Percentiles rank a stretch among this genome's conserved stretches.
phyloP scores from a whole-genome alignment of 2,888 invertebrate species.

The Maniola hyperantus region DNA sequence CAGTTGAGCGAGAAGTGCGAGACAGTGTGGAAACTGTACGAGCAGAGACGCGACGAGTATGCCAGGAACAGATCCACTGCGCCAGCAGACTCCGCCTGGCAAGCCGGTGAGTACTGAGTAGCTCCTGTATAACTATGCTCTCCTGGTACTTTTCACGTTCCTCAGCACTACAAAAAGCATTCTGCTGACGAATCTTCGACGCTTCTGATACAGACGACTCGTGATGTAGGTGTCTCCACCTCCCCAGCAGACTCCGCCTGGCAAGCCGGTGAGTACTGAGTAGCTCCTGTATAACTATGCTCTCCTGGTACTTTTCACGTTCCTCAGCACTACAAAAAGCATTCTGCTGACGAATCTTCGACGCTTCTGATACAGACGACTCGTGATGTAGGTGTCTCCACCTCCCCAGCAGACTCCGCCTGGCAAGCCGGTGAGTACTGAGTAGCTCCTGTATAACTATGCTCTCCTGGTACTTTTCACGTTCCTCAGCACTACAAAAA shows the following conservation, averaged over 20 bases:
- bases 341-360: too few relatives aligned
- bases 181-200: background rate
- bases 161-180: background rate
- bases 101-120: conserved; percentile 52
- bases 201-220: background rate
- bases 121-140: background rate
- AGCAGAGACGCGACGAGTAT: conserved; percentile 80
- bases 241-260: conserved; percentile 71
- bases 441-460: background rate
- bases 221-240: conserved; percentile 46
- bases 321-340: background rate
- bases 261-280: conserved; percentile 55
- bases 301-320: too few relatives aligned
- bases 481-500: background rate
- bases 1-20: conserved; percentile 85
- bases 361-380: too few relatives aligned
- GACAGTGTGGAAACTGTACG: conserved; percentile 82
- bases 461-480: too few relatives aligned
- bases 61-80: conserved; percentile 61
- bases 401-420: conserved; percentile 68
- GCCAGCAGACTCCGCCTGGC: conserved; percentile 68
- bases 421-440: conserved; percentile 61
- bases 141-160: background rate
- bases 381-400: conserved; percentile 40
- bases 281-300: background rate